A percentile compares a stretch with the other conserved stretches of the same genome.
Evolutionary conservation across 2,797 vertebrate species (phyloP).

Genomic region (Carduelis carduelis): DNA sequence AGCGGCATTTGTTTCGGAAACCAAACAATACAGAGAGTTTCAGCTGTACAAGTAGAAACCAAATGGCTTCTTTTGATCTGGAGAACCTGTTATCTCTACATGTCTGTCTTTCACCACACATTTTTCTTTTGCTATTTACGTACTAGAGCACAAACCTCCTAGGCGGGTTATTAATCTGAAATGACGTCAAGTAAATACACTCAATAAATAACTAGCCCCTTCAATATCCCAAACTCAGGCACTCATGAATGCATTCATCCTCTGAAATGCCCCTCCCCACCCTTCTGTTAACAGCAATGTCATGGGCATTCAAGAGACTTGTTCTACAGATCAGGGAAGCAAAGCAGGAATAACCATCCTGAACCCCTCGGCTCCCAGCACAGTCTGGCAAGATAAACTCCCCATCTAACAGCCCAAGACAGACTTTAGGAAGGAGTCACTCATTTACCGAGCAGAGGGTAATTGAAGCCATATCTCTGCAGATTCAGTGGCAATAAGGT

Average conservation of each 20-base stretch:
- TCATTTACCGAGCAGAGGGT: neutral
- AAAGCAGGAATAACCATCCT: neutral
- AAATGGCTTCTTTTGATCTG: neutral
- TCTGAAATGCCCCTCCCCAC: neutral
- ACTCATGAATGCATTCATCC: accelerated
- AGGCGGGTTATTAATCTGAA: neutral
- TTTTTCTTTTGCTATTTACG: neutral
- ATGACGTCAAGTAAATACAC: neutral
- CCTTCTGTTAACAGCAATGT: neutral
- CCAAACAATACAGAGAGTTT: neutral
- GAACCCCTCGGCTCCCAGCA: neutral
- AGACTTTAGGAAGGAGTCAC: neutral
- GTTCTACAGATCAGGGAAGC: neutral
- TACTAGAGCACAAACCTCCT: neutral
- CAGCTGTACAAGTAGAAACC: neutral
- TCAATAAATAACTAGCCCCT: neutral
- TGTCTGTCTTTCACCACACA: neutral
- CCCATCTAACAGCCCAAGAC: neutral
- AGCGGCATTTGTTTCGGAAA: constrained; percentile 6
- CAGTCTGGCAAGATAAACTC: neutral
- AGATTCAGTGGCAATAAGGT: neutral
- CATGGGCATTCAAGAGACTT: neutral
- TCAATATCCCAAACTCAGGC: neutral
- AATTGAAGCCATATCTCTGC: neutral
- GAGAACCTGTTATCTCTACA: neutral